Percentiles rank a stretch among this genome's conserved stretches.
phyloP scores from a whole-genome alignment of 2,797 vertebrate species.

The Alca torda region DNA sequence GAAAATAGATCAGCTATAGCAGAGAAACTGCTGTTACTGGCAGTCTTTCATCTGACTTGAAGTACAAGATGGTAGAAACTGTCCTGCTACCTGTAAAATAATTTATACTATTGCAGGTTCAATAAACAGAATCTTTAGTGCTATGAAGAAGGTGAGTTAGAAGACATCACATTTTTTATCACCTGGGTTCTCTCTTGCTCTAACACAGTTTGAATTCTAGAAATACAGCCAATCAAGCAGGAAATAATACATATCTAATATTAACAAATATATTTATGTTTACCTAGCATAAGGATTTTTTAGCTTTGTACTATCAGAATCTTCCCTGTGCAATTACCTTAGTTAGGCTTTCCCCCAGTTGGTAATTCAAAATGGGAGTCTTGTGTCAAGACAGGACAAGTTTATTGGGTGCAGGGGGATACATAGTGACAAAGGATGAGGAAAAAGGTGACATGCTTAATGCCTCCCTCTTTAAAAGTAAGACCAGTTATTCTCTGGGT shows the following conservation, averaged over 20 bases:
- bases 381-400: background rate
- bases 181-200: background rate
- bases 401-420: fast-evolving
- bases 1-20: background rate
- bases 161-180: background rate
- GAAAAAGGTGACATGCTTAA: background rate
- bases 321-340: background rate
- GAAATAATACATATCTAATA: background rate
- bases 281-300: background rate
- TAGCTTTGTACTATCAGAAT: background rate
- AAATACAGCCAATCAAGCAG: background rate
- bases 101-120: background rate
- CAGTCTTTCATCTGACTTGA: conserved; percentile 15
- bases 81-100: background rate
- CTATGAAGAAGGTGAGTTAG: background rate
- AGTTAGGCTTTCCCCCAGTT: background rate
- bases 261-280: background rate
- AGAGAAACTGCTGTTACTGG: background rate
- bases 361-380: background rate
- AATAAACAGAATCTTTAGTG: conserved; percentile 3
- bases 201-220: background rate
- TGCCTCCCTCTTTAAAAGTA: background rate
- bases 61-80: background rate
- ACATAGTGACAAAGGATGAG: background rate
- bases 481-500: background rate